phyloP scores from a whole-genome alignment of 2,888 invertebrate genomes.

The Rhagonycha lutea region DNA sequence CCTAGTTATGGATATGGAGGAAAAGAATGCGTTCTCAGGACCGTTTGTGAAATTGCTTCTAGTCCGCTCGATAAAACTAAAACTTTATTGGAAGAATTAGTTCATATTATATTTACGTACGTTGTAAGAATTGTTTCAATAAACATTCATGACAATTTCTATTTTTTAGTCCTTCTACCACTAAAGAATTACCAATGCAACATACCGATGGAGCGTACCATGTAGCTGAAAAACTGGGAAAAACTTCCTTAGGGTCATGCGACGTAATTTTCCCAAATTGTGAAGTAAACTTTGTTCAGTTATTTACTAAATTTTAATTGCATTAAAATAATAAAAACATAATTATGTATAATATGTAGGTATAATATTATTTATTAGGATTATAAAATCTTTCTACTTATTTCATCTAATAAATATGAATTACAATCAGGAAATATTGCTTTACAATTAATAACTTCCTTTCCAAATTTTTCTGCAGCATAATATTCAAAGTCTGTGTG shows the following conservation, averaged over 20 bases:
- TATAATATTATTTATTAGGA: neutral
- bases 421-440: slow-evolving; percentile 68
- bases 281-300: slow-evolving; percentile 54
- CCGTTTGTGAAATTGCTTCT: slow-evolving; percentile 69
- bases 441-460: slow-evolving; percentile 59
- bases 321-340: neutral
- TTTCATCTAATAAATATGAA: slow-evolving; percentile 61
- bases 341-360: neutral
- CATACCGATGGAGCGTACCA: slow-evolving; percentile 55
- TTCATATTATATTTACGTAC: slow-evolving; percentile 72
- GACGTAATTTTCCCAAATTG: slow-evolving; percentile 50
- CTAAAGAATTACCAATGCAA: slow-evolving; percentile 43
- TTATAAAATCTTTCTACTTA: slow-evolving; percentile 51
- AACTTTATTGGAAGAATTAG: slow-evolving; percentile 68
- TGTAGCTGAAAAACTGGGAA: slow-evolving; percentile 60
- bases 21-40: slow-evolving; percentile 66
- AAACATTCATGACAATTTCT: neutral
- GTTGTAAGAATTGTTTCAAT: slow-evolving; percentile 40
- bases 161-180: slow-evolving; percentile 55
- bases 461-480: slow-evolving; percentile 72
- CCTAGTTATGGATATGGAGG: slow-evolving; percentile 62
- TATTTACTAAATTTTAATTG: slow-evolving; percentile 50
- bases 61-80: slow-evolving; percentile 63
- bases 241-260: slow-evolving; percentile 51
- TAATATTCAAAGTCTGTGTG: slow-evolving; percentile 74